phyloP scores from a whole-genome alignment of 1,140 invertebrate species.

The Aleiodes sp. region DNA sequence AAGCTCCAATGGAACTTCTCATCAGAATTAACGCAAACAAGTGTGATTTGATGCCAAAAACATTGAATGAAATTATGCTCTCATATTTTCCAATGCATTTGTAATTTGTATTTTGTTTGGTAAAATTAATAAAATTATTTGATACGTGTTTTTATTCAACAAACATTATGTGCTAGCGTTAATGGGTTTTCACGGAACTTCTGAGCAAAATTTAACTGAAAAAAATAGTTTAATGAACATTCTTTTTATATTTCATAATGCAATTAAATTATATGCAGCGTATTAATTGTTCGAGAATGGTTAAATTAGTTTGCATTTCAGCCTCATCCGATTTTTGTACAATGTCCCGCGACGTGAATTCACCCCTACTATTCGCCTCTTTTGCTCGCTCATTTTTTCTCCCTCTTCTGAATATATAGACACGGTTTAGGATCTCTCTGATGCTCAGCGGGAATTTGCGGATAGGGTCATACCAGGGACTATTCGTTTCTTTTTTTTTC shows the following conservation, averaged over 20 bases:
- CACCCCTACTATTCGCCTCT: conserved; percentile 22
- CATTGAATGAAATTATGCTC: no score
- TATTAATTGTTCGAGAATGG: conserved; percentile 62
- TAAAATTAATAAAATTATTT: no score
- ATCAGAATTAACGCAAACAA: neutral
- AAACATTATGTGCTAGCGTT: neutral
- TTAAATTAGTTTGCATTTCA: conserved; percentile 57
- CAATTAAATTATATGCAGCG: conserved; percentile 62
- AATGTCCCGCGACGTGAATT: conserved; percentile 46
- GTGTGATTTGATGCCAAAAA: neutral
- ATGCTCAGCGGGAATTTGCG: conserved; percentile 29
- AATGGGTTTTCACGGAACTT: neutral
- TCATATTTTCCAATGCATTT: neutral
- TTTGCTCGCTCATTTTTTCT: neutral
- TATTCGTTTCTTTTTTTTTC: neutral
- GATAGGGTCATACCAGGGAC: neutral
- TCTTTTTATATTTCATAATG: conserved; percentile 23
- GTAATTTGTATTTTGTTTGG: neutral
- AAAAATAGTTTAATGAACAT: neutral
- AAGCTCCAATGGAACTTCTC: neutral
- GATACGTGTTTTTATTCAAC: no score
- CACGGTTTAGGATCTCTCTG: neutral
- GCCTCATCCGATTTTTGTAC: conserved; percentile 59
- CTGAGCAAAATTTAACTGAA: neutral
- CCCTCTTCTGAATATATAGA: neutral